phyloP scores from a whole-genome alignment of 2,113 vertebrate genomes.

The Octodon degus region DNA sequence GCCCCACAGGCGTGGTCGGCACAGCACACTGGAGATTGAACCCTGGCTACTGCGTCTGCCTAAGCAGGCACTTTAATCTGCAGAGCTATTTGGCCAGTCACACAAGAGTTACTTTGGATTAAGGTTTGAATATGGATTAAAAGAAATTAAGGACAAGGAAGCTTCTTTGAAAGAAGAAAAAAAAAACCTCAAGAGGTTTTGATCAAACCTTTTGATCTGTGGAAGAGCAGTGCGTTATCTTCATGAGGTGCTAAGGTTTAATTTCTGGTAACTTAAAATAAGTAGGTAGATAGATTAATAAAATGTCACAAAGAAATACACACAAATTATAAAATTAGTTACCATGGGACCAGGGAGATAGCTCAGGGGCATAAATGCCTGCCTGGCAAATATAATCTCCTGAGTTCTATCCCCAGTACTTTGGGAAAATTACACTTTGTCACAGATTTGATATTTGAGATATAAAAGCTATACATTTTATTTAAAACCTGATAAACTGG shows the following conservation, averaged over 20 bases:
- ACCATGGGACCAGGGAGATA: too few relatives aligned
- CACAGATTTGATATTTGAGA: not conserved
- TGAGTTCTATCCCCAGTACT: not conserved
- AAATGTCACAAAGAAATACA: not conserved
- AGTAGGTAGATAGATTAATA: not conserved
- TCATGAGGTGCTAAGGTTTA: not conserved
- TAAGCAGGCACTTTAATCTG: too few relatives aligned
- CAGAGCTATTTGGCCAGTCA: not conserved
- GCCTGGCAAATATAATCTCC: too few relatives aligned
- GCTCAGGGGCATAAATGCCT: too few relatives aligned
- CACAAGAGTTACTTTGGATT: not conserved
- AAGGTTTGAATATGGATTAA: not conserved
- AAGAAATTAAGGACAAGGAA: not conserved
- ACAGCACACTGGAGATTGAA: too few relatives aligned
- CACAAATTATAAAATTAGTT: not conserved
- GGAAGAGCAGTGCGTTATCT: not conserved
- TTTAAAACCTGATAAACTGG: not conserved
- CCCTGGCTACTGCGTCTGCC: too few relatives aligned
- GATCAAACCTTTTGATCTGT: not conserved
- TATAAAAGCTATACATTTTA: not conserved
- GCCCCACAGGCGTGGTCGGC: too few relatives aligned
- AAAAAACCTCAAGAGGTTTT: not conserved
- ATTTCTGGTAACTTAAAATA: not conserved
- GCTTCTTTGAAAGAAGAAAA: not conserved
- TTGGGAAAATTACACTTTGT: not conserved